These are phyloP conservation scores for Julus scandinavius DNA, from an alignment of 2,888 invertebrate genomes.

Conservation along the genomic window DNA sequence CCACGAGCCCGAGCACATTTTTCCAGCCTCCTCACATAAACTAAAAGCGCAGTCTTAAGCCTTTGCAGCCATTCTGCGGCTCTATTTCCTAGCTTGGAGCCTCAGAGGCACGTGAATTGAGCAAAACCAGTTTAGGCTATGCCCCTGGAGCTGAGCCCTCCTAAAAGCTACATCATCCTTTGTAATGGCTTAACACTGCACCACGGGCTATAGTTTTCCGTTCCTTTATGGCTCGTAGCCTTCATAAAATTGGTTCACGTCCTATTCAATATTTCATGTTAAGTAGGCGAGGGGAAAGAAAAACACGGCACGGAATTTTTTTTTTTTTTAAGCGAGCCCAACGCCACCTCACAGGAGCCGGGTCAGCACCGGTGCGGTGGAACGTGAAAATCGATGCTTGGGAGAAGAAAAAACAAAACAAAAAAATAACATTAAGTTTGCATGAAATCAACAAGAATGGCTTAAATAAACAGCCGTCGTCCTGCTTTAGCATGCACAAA, in stretches of 20 bases:
- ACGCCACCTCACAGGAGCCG: background rate
- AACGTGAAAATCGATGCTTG: slow-evolving; percentile 16
- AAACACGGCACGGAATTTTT: background rate
- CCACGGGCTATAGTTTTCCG: slow-evolving; percentile 21
- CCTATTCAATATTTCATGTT: slow-evolving; percentile 42
- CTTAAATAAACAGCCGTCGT: background rate
- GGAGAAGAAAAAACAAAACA: background rate
- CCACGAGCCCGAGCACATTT: background rate
- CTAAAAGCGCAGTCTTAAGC: background rate
- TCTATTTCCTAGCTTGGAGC: background rate
- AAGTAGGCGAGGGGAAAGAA: slow-evolving; percentile 19
- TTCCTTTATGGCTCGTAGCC: slow-evolving; percentile 24
- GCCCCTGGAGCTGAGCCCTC: slow-evolving; percentile 35
- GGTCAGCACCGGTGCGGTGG: background rate
- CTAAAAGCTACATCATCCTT: slow-evolving; percentile 42
- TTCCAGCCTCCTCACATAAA: background rate
- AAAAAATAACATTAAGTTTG: background rate
- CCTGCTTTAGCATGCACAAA: slow-evolving; percentile 8
- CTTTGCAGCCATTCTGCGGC: background rate
- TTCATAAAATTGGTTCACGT: slow-evolving; percentile 39
- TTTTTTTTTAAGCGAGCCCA: slow-evolving; percentile 1
- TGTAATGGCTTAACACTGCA: slow-evolving; percentile 27
- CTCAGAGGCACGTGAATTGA: background rate
- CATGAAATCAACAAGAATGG: slow-evolving; percentile 6
- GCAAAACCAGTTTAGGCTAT: slow-evolving; percentile 26